Base-by-base conservation (phyloP, 2,888 invertebrate genomes). In the Erebia palarica region DNA sequence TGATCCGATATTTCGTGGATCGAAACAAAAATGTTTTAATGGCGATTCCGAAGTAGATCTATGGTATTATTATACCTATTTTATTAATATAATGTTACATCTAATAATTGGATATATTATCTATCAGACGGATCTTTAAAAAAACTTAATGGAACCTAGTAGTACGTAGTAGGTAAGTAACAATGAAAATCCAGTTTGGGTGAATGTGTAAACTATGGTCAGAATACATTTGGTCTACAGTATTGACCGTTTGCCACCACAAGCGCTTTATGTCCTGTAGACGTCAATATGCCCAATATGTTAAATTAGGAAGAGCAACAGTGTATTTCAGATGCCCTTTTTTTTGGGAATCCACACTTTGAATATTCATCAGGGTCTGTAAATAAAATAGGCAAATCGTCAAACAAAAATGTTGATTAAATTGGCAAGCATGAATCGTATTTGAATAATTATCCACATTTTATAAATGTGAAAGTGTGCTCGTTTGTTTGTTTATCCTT, bases 241-340 rank as follows among this genome's bases (percentile, higher is more conserved):
- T 70, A 73, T 68, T 76, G 81, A 77, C 77, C 79, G 82, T 84
- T 81, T 82, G 83, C 86, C 86, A 86, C 84, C 84, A 87, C 89
- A 88, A 90, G 88, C 81, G 86, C 80, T 90, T 90, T 90, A 89
- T 89, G 88, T 86, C 71, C 82, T 88, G 86, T 88, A 87, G 82
- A 78, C 82, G 70, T 71, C 81, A 83, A 84, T 71, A 75, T 75
- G 73, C 73, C 78, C 79, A 77, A 74, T 67, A 72, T 75, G 72
- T 64, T 71, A 73, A 77, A 75, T 77, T 75, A 71, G 68, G 75
- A 75, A 69, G 36, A 64, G 44, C 16, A 47, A 61, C 44, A 21
- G 47, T 61, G 61, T 18, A 61, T 47, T 61, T 61, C 7, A 13
- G 47, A 7, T 61, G 11, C 61, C 18, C 44, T 47, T 49, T 63